Percentiles rank a stretch among this genome's conserved stretches.
Conservation (phyloP, 2,888 invertebrate genomes). For the Dynastes hyllus region DNA sequence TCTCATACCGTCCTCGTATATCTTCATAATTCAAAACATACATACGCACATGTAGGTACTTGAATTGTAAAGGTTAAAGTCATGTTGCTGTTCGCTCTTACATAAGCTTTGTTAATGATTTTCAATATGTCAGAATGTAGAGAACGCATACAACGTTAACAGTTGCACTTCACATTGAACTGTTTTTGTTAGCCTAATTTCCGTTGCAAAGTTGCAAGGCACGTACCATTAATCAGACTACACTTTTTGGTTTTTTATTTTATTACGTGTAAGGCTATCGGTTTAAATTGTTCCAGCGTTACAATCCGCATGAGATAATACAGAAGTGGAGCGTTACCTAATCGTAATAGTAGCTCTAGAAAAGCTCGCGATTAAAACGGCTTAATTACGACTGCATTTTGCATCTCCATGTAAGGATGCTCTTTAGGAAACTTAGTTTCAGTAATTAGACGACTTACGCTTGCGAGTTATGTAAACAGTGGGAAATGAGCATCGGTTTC, state of each 20-base stretch:
- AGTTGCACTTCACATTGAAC: constrained; percentile 7
- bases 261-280: constrained; percentile 1
- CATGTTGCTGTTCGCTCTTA: neutral
- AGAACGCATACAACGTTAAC: neutral
- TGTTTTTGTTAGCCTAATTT: neutral
- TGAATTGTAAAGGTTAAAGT: no score
- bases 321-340: constrained; percentile 1
- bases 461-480: neutral
- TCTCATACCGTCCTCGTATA: no score
- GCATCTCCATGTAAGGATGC: neutral
- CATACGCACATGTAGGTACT: no score
- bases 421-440: neutral
- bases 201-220: neutral
- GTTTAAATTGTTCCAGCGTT: constrained; percentile 6
- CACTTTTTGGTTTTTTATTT: neutral
- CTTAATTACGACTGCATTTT: constrained; percentile 9
- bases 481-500: neutral
- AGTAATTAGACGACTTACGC: constrained; percentile 15
- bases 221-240: constrained; percentile 2
- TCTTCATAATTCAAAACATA: no score
- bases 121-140: neutral
- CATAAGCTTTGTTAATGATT: neutral
- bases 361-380: constrained; percentile 24
- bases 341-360: constrained; percentile 22
- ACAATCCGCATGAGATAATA: constrained; percentile 14